Conservation (phyloP, 1,140 invertebrate species). For the Aphis gossypii region DNA sequence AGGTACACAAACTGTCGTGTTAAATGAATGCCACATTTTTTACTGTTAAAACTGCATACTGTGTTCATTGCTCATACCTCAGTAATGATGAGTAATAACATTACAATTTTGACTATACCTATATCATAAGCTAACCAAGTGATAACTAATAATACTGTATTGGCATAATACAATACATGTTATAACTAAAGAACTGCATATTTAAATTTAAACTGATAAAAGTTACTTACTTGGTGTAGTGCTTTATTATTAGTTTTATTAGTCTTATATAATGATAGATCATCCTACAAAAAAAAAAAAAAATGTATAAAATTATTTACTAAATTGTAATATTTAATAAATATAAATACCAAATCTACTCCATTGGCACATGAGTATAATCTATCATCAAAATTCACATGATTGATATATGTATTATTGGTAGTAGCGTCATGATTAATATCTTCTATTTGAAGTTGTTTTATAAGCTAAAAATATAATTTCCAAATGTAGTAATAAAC, state of each 20-base stretch:
- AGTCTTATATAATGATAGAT: not conserved
- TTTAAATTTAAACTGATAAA: not conserved
- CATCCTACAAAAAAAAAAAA: conserved; percentile 31
- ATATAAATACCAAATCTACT: conserved; percentile 41
- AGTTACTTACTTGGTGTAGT: conserved; percentile 22
- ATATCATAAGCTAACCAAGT: no score
- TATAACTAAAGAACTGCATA: not conserved
- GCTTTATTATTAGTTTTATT: not conserved
- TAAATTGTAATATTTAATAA: not conserved
- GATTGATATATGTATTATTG: conserved; percentile 32
- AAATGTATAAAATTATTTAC: not conserved
- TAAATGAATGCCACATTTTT: no score
- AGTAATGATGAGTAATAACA: no score
- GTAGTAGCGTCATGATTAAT: not conserved
- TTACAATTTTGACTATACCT: no score
- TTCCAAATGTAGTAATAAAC: not conserved
- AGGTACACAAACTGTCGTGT: no score
- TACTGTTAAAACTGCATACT: no score
- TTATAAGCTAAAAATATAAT: conserved; percentile 11
- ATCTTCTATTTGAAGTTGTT: conserved; percentile 29
- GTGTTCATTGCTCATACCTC: no score
- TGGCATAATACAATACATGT: no score
- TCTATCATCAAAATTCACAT: not conserved
- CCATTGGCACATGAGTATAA: not conserved
- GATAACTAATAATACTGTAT: no score